Evolutionary conservation across 2,113 vertebrate genomes (phyloP).

Genomic region (Galbula dea): DNA sequence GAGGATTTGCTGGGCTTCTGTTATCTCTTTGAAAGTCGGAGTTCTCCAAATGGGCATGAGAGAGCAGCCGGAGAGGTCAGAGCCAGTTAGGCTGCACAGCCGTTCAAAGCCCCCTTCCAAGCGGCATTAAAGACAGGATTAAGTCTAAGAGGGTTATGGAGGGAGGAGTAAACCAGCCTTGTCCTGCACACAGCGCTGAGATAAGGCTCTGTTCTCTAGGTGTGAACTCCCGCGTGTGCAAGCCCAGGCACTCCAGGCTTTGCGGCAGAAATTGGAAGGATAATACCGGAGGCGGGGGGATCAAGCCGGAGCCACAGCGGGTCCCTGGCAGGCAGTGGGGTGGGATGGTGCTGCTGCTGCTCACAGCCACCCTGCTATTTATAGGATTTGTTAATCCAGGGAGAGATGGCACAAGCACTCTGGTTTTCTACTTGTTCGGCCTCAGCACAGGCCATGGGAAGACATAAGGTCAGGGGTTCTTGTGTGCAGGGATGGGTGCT

Average conservation of each 20-base stretch:
- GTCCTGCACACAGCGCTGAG: conserved; percentile 46
- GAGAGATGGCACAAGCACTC: not conserved
- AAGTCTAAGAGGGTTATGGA: conserved; percentile 61
- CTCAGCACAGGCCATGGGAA: rapidly evolving
- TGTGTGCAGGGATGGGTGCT: not conserved
- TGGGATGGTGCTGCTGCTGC: not conserved
- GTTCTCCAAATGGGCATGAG: conserved; percentile 45
- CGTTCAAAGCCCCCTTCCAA: conserved; percentile 57
- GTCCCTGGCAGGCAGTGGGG: not conserved
- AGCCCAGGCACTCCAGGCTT: not conserved
- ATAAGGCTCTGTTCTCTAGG: conserved; percentile 59
- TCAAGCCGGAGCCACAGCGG: not conserved
- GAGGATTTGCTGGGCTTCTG: conserved; percentile 53
- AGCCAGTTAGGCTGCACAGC: conserved; percentile 45
- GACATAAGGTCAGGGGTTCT: not conserved
- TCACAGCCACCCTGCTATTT: not conserved
- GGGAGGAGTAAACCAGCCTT: conserved; percentile 43
- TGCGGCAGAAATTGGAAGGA: not conserved
- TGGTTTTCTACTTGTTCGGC: not conserved
- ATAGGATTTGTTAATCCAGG: not conserved
- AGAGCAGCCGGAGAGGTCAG: conserved; percentile 38
- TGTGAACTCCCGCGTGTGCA: not conserved
- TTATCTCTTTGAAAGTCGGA: conserved; percentile 46
- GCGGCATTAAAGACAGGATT: conserved; percentile 65
- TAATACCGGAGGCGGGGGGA: not conserved